Percentiles rank a stretch among this genome's conserved stretches.
These are phyloP conservation scores for Siderastrea siderea DNA, from an alignment of 92 coral and sea anemone species.

Conservation along the genomic window DNA sequence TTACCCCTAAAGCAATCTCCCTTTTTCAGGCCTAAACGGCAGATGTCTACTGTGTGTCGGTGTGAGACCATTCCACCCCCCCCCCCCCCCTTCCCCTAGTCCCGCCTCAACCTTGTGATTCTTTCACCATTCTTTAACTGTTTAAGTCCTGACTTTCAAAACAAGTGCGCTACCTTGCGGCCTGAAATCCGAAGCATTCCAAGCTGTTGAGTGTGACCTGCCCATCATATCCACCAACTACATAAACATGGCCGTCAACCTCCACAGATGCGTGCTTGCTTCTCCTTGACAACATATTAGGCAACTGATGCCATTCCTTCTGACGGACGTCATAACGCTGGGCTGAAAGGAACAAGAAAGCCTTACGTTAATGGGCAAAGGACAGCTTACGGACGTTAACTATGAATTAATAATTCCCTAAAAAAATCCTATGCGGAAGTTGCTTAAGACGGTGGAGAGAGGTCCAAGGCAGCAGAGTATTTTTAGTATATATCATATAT, in stretches of 20 bases:
- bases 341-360: conserved; percentile 47
- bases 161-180: conserved; percentile 80
- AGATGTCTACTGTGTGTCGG: too few relatives aligned
- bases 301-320: conserved; percentile 92
- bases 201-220: conserved; percentile 88
- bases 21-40: too few relatives aligned
- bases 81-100: too few relatives aligned
- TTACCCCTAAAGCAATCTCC: too few relatives aligned
- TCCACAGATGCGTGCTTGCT: conserved; percentile 98
- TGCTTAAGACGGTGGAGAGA: too few relatives aligned
- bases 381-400: too few relatives aligned
- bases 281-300: conserved; percentile 89
- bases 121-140: too few relatives aligned
- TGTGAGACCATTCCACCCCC: too few relatives aligned
- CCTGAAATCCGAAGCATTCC: conserved; percentile 81
- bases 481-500: too few relatives aligned
- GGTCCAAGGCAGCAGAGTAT: too few relatives aligned
- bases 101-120: too few relatives aligned
- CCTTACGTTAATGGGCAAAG: not conserved
- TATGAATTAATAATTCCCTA: not conserved
- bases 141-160: not conserved
- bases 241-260: conserved; percentile 91
- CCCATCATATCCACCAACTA: conserved; percentile 97
- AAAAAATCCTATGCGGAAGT: not conserved
- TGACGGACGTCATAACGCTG: conserved; percentile 95